Percentiles rank a stretch among this genome's conserved stretches.
These are phyloP conservation scores for Percopsis transmontana DNA, from an alignment of 2,113 vertebrate species.

Conservation along the genomic window DNA sequence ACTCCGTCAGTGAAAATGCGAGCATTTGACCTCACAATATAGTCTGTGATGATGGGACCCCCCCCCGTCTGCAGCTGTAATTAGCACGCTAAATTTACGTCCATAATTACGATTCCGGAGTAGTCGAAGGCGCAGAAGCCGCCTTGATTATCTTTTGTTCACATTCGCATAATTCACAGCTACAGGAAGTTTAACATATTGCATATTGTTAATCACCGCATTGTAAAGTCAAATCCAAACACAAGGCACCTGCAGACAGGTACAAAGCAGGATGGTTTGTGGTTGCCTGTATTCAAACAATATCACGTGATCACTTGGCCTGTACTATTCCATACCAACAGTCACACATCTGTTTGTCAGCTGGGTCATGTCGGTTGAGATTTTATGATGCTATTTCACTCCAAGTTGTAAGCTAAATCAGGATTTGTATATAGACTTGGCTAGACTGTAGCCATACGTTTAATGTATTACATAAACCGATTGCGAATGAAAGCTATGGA, in stretches of 20 bases:
- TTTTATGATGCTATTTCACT: neutral
- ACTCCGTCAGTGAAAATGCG: constrained; percentile 1
- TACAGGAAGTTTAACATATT: constrained; percentile 23
- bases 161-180: constrained; percentile 37
- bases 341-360: constrained; percentile 51
- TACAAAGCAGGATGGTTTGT: constrained; percentile 23
- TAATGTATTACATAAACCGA: constrained; percentile 34
- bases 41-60: constrained; percentile 9
- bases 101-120: constrained; percentile 14
- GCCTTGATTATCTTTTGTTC: constrained; percentile 19
- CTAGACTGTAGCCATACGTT: constrained; percentile 52
- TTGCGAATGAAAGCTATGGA: constrained; percentile 26
- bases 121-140: constrained; percentile 3
- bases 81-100: constrained; percentile 7
- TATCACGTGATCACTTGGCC: constrained; percentile 44
- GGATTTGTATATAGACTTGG: constrained; percentile 11
- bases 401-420: too few species aligned
- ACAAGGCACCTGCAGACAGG: constrained; percentile 53
- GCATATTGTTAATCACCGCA: constrained; percentile 28
- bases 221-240: constrained; percentile 34
- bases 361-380: constrained; percentile 63
- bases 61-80: neutral
- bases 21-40: constrained; percentile 1
- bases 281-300: constrained; percentile 40
- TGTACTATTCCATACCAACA: constrained; percentile 43